Base-by-base conservation (phyloP, 1,140 invertebrate species). In the Drosophila murphyi region DNA sequence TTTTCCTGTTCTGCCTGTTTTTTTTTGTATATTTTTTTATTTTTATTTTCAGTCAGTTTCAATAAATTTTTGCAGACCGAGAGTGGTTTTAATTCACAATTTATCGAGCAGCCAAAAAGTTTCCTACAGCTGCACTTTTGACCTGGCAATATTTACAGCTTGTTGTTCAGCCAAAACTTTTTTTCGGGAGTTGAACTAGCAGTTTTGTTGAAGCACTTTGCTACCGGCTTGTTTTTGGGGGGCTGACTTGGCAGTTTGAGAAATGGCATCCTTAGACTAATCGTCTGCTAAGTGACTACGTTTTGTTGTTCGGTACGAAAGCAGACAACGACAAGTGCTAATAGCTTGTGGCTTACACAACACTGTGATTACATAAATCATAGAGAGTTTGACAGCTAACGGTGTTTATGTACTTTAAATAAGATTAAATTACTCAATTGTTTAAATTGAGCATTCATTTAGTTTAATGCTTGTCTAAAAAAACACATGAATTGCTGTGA, bases 41-140 rank as follows among this genome's bases (percentile, higher is more conserved):
- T 59, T 60, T 35, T 37, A 45, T 48, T 69, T 60, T 5, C 45
- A 52, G 50, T 34, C 32, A 76, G 60, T 73, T 86, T 76, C 70
- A 54, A 73, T 76, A 72, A 74, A 76, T 85, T 85, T 80, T 72
- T 63, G 61, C 39, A 41, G 4, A 32, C 54, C 60, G 73, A 76
- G 77, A 82, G 78, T 82, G 87, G 82, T 81, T 85, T 69, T 73
- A 73, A 73, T 80, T 74, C 82, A 62, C 80, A 82, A 82, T 82
- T 82, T 83, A 83, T 85, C 76, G 80, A 83, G 82, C 80, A 72
- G 72, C 74, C 72, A 62, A 56, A 74, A 74, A 74, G 67, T 76
- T 72, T 76, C n/a, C 12, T 51, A 75, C 61, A 79, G 77, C 74
- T 82, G 80, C 80, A 86, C 71, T 78, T 71, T 74, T 74, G 72